A percentile compares a stretch with the other conserved stretches of the same genome.
Evolutionary conservation across 2,113 vertebrate genomes (phyloP).

Genomic region (Lepisosteus oculatus): DNA sequence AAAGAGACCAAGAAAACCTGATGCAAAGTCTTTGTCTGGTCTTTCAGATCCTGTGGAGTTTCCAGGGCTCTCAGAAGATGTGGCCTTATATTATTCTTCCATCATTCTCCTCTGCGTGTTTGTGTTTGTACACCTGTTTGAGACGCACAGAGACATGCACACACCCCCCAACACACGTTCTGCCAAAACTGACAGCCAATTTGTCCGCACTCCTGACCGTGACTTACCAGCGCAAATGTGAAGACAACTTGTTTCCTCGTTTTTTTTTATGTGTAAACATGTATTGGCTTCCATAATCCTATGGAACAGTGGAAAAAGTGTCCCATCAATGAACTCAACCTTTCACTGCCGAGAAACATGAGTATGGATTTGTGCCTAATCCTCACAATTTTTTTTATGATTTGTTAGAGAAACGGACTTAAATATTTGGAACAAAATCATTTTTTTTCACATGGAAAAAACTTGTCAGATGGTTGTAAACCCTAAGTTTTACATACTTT

Average conservation of each 20-base stretch:
- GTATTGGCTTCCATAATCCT: conserved; percentile 52
- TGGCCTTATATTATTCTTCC: conserved; percentile 76
- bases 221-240: conserved; percentile 76
- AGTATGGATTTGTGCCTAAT: conserved; percentile 75
- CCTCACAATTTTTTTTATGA: conserved; percentile 73
- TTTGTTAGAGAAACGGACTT: conserved; percentile 38
- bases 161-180: conserved; percentile 50
- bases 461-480: conserved; percentile 63
- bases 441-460: conserved; percentile 28
- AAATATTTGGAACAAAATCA: conserved; percentile 68
- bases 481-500: conserved; percentile 38
- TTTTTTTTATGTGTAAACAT: conserved; percentile 27
- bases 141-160: conserved; percentile 40
- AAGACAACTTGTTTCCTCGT: conserved; percentile 57
- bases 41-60: conserved; percentile 60
- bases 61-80: conserved; percentile 68
- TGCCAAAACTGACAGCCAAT: conserved; percentile 76
- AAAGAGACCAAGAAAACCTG: too few relatives aligned
- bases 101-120: conserved; percentile 61
- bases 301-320: conserved; percentile 56
- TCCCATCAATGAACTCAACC: conserved; percentile 57
- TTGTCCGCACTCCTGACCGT: conserved; percentile 66
- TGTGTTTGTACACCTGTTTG: conserved; percentile 25
- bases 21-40: not conserved
- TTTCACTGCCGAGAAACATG: conserved; percentile 66